Evolutionary conservation across 2,797 vertebrate species (phyloP).

Genomic region (Mus caroli): DNA sequence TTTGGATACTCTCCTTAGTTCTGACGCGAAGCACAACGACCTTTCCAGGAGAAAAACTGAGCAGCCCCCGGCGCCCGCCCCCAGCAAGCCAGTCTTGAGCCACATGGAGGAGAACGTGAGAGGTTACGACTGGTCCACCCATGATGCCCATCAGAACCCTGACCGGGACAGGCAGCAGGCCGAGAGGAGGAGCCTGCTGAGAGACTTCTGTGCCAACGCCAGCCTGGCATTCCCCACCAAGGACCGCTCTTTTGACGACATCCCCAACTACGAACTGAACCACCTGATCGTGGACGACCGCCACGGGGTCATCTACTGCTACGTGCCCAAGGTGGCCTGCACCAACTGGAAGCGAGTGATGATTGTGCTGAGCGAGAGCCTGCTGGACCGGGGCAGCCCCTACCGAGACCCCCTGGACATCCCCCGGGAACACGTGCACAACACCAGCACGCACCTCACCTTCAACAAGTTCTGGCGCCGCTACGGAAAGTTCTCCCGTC

Average conservation of each 20-base stretch:
- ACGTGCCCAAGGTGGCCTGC: slow-evolving; percentile 98
- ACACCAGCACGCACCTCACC: slow-evolving; percentile 96
- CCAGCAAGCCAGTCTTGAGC: slow-evolving; percentile 89
- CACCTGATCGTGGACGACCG: slow-evolving; percentile 98
- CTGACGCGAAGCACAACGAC: slow-evolving; percentile 63
- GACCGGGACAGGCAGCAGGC: slow-evolving; percentile 92
- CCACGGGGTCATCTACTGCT: slow-evolving; percentile 98
- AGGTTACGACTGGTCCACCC: slow-evolving; percentile 94
- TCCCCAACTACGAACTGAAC: slow-evolving; percentile 97
- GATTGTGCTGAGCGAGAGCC: slow-evolving; percentile 97
- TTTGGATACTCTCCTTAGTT: slow-evolving; percentile 91
- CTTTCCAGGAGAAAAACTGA: slow-evolving; percentile 73
- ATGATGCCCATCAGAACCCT: slow-evolving; percentile 82
- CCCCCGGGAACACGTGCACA: slow-evolving; percentile 94
- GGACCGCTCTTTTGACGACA: slow-evolving; percentile 97
- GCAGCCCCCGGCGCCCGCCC: slow-evolving; percentile 86
- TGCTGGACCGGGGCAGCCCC: slow-evolving; percentile 92
- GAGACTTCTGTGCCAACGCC: slow-evolving; percentile 93
- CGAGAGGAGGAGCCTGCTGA: slow-evolving; percentile 90
- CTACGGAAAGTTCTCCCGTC: slow-evolving; percentile 95
- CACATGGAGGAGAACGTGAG: slow-evolving; percentile 91
- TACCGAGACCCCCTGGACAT: slow-evolving; percentile 95
- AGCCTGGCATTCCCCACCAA: slow-evolving; percentile 94
- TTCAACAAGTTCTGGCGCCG: slow-evolving; percentile 99
- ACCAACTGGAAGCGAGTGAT: slow-evolving; percentile 99